These are phyloP conservation scores for Hypanus sabinus DNA, from an alignment of 2,113 vertebrate species.

Conservation along the genomic window DNA sequence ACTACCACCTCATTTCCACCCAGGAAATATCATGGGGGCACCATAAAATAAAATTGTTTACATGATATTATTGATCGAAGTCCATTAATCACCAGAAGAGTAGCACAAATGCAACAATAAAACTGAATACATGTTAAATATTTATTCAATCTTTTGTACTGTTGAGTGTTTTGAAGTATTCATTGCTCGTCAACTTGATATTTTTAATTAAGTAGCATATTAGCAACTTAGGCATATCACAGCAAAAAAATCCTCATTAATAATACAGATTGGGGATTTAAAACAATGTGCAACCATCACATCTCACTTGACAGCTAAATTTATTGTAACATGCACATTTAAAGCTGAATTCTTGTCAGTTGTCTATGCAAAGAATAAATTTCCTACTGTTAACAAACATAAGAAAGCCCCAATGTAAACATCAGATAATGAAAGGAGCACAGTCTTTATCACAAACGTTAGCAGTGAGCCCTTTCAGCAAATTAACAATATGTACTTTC, in stretches of 20 bases:
- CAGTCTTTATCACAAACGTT: background rate
- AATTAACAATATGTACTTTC: background rate
- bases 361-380: background rate
- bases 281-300: background rate
- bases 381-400: background rate
- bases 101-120: slow-evolving; percentile 5
- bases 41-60: background rate
- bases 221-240: background rate
- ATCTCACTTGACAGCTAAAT: background rate
- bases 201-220: background rate
- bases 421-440: background rate
- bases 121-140: slow-evolving; percentile 9
- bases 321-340: background rate
- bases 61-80: background rate
- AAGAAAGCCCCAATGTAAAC: background rate
- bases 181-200: background rate
- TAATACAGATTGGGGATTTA: background rate
- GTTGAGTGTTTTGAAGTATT: background rate
- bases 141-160: background rate
- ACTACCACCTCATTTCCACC: background rate
- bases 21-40: background rate
- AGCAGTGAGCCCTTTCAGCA: background rate
- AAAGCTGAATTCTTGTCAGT: background rate
- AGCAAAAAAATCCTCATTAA: background rate
- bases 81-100: background rate